Percentiles rank a stretch among this genome's conserved stretches.
Evolutionary conservation across 2,113 vertebrate species (phyloP).

Genomic region (Microcebus murinus): DNA sequence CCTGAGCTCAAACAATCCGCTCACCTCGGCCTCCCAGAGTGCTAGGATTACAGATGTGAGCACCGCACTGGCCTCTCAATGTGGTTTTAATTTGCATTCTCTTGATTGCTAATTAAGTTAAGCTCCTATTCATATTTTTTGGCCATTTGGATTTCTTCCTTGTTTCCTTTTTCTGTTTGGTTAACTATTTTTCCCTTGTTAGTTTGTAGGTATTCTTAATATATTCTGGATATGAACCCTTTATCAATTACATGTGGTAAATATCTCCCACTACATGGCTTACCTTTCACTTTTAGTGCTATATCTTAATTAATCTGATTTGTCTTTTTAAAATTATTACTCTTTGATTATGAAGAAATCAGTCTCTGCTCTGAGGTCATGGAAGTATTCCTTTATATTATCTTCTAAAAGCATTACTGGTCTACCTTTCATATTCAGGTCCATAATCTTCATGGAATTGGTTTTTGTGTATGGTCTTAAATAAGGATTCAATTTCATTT

Average conservation of each 20-base stretch:
- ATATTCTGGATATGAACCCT: neutral
- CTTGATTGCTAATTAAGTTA: neutral
- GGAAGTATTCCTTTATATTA: neutral
- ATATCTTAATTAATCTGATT: neutral
- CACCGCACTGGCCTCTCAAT: neutral
- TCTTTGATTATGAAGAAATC: neutral
- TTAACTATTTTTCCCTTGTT: neutral
- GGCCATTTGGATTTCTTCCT: neutral
- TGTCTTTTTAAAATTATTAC: neutral
- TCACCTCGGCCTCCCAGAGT: too few species aligned
- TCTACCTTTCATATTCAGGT: neutral
- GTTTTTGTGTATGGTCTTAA: neutral
- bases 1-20: too few species aligned
- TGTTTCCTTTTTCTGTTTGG: neutral
- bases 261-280: neutral
- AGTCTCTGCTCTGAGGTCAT: neutral
- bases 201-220: neutral
- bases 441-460: neutral
- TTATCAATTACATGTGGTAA: neutral
- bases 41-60: too few species aligned
- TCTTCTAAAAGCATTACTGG: neutral
- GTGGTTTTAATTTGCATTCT: neutral
- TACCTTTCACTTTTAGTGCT: neutral
- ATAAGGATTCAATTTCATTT: neutral
- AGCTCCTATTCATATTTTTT: neutral